phyloP scores from a whole-genome alignment of 2,113 vertebrate species.

The Rana temporaria region DNA sequence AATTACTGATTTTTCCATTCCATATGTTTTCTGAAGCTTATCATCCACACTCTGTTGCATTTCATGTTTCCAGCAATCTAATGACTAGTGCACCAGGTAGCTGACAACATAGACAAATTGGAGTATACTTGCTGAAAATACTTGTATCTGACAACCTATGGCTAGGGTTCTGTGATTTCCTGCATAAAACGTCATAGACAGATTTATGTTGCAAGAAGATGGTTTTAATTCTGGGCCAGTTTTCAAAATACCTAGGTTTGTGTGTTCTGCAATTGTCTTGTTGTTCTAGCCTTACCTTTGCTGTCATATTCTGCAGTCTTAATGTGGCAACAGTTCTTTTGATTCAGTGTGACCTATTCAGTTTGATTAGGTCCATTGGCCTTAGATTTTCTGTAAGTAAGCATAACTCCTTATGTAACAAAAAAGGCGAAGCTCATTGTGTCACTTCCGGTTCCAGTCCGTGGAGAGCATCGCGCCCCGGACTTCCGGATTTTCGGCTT shows the following conservation, averaged over 20 bases:
- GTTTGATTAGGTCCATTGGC: no score
- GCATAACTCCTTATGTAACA: no score
- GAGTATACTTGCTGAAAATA: neutral
- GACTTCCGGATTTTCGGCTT: no score
- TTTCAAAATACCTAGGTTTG: neutral
- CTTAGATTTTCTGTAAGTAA: no score
- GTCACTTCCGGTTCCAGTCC: no score
- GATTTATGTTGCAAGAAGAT: neutral
- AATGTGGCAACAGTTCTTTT: no score
- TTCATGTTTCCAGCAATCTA: conserved; percentile 11
- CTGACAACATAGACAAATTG: conserved; percentile 29
- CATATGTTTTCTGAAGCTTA: neutral
- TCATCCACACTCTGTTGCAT: conserved; percentile 37
- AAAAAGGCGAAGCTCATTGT: no score
- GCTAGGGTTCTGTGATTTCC: conserved; percentile 2
- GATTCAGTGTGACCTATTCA: no score
- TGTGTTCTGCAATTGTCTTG: no score
- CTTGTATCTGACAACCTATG: neutral
- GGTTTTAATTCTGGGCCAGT: neutral
- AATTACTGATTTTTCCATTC: conserved; percentile 30
- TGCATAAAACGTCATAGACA: neutral
- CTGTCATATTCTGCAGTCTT: no score
- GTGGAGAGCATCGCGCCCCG: no score
- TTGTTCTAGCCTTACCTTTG: no score
- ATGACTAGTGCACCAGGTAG: conserved; percentile 21